These are phyloP conservation scores for Premnoplex brunnescens DNA, from an alignment of 2,797 vertebrate species.

Conservation along the genomic window DNA sequence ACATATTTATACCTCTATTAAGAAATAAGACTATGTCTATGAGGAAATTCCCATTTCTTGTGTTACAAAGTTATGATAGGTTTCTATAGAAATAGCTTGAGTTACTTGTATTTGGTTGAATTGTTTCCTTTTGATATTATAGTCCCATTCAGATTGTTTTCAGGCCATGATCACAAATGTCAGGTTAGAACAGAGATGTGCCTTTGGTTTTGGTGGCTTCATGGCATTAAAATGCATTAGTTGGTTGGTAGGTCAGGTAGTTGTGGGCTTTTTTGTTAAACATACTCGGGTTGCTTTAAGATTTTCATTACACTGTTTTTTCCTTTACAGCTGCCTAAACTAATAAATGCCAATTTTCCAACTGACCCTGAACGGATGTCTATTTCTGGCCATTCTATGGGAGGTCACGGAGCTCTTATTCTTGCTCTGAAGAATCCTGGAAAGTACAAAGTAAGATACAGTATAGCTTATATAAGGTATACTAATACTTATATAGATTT, in stretches of 20 bases:
- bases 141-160: background rate
- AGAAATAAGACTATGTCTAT: background rate
- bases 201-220: background rate
- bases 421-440: conserved; percentile 91
- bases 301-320: background rate
- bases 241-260: background rate
- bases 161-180: background rate
- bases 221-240: background rate
- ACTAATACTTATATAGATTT: background rate
- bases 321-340: conserved; percentile 84
- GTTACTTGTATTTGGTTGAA: background rate
- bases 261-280: background rate
- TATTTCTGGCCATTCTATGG: conserved; percentile 95
- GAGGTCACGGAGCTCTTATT: conserved; percentile 92
- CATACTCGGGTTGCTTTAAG: background rate
- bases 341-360: conserved; percentile 91
- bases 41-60: background rate
- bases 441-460: conserved; percentile 87
- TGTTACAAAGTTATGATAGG: background rate
- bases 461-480: background rate
- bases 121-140: background rate
- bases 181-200: background rate
- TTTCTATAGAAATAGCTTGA: background rate
- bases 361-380: conserved; percentile 88
- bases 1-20: background rate